Evolutionary conservation across 2,888 invertebrate species (phyloP).

Genomic region (Caenorhabditis sp.): DNA sequence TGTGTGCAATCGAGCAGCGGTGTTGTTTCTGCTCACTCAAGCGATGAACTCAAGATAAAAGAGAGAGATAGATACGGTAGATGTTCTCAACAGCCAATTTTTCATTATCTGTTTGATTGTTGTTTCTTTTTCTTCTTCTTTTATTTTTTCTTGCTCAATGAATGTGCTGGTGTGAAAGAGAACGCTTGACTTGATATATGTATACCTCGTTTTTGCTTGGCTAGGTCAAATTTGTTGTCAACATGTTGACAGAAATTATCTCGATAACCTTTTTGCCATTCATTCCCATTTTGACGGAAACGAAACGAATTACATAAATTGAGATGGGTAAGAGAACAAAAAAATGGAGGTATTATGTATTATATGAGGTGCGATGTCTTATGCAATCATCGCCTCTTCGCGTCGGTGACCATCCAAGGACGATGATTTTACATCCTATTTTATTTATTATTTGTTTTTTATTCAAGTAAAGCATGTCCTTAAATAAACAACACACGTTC

Average conservation of each 20-base stretch:
- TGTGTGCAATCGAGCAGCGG: conserved; percentile 20
- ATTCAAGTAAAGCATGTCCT: conserved; percentile 27
- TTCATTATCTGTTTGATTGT: conserved; percentile 10
- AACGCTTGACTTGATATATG: too few species aligned
- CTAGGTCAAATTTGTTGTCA: too few species aligned
- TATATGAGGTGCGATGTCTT: conserved; percentile 40
- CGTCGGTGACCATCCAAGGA: conserved; percentile 48
- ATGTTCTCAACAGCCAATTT: conserved; percentile 23
- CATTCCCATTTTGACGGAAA: neutral
- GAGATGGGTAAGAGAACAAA: neutral
- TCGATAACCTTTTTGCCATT: neutral
- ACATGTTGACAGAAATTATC: too few species aligned
- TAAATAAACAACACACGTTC: conserved; percentile 15
- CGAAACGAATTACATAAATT: neutral
- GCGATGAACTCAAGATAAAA: neutral
- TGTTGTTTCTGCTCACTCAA: neutral
- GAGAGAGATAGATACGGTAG: conserved; percentile 22
- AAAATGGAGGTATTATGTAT: conserved; percentile 11
- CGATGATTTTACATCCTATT: conserved; percentile 6
- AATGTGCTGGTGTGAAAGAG: conserved; percentile 4
- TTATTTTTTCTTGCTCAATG: conserved; percentile 5
- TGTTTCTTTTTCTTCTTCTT: conserved; percentile 5
- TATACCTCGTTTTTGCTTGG: too few species aligned
- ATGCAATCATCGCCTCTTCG: conserved; percentile 40
- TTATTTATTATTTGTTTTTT: neutral